Conservation (phyloP, 2,888 invertebrate genomes). For the Sarcophaga caerulescens region DNA sequence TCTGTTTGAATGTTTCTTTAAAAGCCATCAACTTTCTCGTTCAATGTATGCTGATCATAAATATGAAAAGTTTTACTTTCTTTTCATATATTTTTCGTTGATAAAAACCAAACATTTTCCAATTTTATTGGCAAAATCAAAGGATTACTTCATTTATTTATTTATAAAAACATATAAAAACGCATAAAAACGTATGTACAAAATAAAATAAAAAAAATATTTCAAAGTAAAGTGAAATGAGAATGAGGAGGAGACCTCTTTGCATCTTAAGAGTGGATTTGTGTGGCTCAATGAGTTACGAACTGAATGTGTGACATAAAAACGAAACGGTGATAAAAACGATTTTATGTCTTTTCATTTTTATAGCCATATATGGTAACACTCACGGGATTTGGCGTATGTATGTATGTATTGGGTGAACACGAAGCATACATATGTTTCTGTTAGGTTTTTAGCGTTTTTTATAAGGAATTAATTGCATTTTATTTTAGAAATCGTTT, state of each 20-base stretch:
- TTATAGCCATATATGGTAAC: not conserved
- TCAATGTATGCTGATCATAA: not conserved
- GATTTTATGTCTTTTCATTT: not conserved
- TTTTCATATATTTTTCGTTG: not conserved
- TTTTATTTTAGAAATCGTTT: too few relatives aligned
- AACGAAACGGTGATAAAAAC: not conserved
- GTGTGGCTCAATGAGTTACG: not conserved
- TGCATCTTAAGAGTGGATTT: not conserved
- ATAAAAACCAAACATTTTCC: not conserved
- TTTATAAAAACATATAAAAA: not conserved
- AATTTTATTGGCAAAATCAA: conserved; percentile 25
- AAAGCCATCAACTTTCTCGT: too few relatives aligned
- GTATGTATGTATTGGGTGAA: too few relatives aligned
- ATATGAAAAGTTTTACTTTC: not conserved
- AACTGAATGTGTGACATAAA: not conserved
- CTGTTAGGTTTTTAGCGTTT: too few relatives aligned
- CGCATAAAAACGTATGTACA: not conserved
- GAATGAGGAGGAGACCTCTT: not conserved
- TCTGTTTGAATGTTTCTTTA: too few relatives aligned
- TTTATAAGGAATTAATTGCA: too few relatives aligned
- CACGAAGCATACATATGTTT: too few relatives aligned
- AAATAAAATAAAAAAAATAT: not conserved
- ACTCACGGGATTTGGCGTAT: too few relatives aligned
- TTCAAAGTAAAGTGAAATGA: not conserved
- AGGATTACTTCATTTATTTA: not conserved